Percentiles rank a stretch among this genome's conserved stretches.
These are phyloP conservation scores for Peromyscus maniculatus DNA, from an alignment of 2,113 vertebrate species.

Conservation along the genomic window DNA sequence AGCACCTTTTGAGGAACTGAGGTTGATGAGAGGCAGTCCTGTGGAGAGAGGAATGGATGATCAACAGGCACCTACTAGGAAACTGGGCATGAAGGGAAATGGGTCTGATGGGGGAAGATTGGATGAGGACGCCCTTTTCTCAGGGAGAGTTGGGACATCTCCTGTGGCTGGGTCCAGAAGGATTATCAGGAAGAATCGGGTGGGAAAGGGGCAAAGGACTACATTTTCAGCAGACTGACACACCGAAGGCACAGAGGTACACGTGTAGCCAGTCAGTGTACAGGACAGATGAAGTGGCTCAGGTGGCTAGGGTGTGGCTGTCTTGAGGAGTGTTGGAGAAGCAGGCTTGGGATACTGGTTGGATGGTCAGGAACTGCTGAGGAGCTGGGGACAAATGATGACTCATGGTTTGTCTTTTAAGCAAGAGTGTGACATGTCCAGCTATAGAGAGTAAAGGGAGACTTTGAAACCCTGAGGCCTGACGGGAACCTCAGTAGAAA, in stretches of 20 bases:
- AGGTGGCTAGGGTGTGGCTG: background rate
- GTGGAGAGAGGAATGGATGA: background rate
- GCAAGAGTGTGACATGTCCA: background rate
- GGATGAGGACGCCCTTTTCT: background rate
- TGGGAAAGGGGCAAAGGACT: background rate
- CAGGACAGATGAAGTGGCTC: background rate
- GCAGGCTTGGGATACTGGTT: background rate
- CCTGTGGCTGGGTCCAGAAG: background rate
- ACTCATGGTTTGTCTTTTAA: background rate
- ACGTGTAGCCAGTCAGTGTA: background rate
- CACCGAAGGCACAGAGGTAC: background rate
- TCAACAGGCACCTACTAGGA: background rate
- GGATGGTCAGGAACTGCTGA: background rate
- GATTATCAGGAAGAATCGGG: background rate
- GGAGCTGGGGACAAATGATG: background rate
- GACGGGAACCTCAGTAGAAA: background rate
- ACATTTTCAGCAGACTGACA: background rate
- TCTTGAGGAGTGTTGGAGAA: background rate
- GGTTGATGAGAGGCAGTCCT: background rate
- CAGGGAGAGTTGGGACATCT: background rate
- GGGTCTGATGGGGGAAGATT: background rate
- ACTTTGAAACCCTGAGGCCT: background rate
- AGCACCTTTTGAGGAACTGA: background rate
- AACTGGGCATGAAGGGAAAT: background rate
- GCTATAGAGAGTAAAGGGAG: background rate